Evolutionary conservation across 2,888 invertebrate genomes (phyloP).

Genomic region (Phortica magna): DNA sequence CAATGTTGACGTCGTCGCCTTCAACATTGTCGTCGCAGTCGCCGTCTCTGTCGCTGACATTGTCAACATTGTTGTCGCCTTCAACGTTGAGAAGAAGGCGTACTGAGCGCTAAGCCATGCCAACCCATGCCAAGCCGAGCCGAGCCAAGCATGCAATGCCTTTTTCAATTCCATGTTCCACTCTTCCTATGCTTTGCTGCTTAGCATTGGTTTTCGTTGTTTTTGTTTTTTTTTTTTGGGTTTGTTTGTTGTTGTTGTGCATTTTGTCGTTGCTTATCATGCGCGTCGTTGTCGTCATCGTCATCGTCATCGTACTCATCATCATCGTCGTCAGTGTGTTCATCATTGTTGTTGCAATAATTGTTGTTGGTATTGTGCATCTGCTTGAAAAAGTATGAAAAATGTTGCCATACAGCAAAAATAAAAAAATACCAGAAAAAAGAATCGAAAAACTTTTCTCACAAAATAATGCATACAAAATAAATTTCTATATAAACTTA

Average conservation of each 20-base stretch:
- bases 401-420: not conserved
- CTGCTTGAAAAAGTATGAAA: slow-evolving; percentile 66
- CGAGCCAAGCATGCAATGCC: too few relatives aligned
- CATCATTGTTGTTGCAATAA: slow-evolving; percentile 36
- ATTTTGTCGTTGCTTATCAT: slow-evolving; percentile 24
- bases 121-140: not conserved
- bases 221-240: not conserved
- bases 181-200: slow-evolving; percentile 13
- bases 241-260: slow-evolving; percentile 49
- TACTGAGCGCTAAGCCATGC: not conserved
- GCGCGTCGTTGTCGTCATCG: not conserved
- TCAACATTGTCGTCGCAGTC: slow-evolving; percentile 25
- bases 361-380: slow-evolving; percentile 61
- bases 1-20: slow-evolving; percentile 55
- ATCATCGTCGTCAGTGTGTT: slow-evolving; percentile 31
- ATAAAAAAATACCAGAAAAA: not conserved
- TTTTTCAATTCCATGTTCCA: not conserved
- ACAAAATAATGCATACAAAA: slow-evolving; percentile 22
- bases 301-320: not conserved
- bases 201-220: slow-evolving; percentile 18
- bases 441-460: slow-evolving; percentile 17
- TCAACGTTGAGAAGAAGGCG: not conserved
- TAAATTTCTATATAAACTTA: slow-evolving; percentile 25
- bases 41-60: slow-evolving; percentile 34
- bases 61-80: slow-evolving; percentile 5